Base-by-base conservation (phyloP, 1,140 invertebrate genomes). In the Schlechtendalia chinensis region DNA sequence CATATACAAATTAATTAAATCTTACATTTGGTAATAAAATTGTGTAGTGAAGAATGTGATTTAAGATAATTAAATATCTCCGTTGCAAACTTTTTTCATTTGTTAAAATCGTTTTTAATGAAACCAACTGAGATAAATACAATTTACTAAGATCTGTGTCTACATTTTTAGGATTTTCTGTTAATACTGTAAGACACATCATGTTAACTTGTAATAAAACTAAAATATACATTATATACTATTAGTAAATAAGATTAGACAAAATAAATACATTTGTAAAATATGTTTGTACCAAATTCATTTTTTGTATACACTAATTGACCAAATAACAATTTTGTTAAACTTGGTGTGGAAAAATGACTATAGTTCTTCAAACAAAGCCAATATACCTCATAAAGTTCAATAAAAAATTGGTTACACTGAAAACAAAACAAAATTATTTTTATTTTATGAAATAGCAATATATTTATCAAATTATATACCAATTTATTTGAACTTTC, bases 331-430 rank as follows among this genome's bases (percentile, higher is more conserved):
- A 61, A 29, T 29, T 61, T 79, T n/a, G 58, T 47, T 63, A 79
- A 16, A 63, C n/a, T 27, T 27, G 27, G 12, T 29, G 54, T 63
- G 17, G 32, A 61, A 61, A 79, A 79, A 47, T 79, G n/a, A n/a
- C 39, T 79, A 50, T 63, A 79, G n/a, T 79, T 79, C 61, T 79
- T 79, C 47, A 79, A 50, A 14, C 75, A 79, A 27, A 79, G 75
- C 58, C 75, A 79, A 63, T 79, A 79, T 12, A 79, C 54, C 1
- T 79, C 24, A 19, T 79, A 61, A 61, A 79, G 75, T 63, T 79
- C 75, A 29, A 63, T n/a, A 50, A 63, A 79, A 79, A 63, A 79
- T 61, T 47, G 39, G 61, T 63, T 63, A 32, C 58, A 50, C 75
- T 79, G 16, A 19, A 79, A 63, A 61, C 14, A 50, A 61, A 59